Base-by-base conservation (phyloP, 1,140 invertebrate genomes). In the Leguminivora glycinivorella region DNA sequence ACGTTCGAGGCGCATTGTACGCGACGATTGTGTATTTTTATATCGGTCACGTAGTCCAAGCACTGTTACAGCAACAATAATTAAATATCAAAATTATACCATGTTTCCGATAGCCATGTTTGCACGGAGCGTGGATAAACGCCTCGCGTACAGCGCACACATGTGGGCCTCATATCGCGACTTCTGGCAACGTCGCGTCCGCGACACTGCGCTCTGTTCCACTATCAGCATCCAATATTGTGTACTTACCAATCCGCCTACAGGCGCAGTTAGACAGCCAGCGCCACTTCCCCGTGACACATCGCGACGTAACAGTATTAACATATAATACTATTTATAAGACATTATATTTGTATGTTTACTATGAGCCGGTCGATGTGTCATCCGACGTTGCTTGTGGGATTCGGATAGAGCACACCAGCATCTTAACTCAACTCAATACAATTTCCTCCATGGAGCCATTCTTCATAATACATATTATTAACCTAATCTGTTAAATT, bases 301-400 rank as follows among this genome's bases (percentile, higher is more conserved):
- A 87, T 77, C 79, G 75, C 58, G 69, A 89, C 88, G 87, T 88
- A 88, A 83, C 83, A 80, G 75, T 86, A 82, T 83, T 85, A 87
- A 86, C 83, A 85, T 81, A 87, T 83, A 83, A 84, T 83, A 83
- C 84, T 88, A 88, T 88, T 86, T 87, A 85, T 88, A 87, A 75
- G 72, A 83, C 77, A 75, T 76, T 78, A 75, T 82, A 81, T 85
- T 80, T 78, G 77, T 81, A 80, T 89, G 88, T 91, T 91, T 91
- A 91, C 89, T 88, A 89, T 86, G 75, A 74, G 82, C 68, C 83
- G 82, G 76, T 79, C 76, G 84, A 86, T 89, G 88, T 91, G 87
- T 89, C 89, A 90, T 85, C 83, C 80, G 84, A 84, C 80, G 82
- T 84, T 83, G 79, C 85, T 84, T 84, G 79, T 84, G 75, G 80